Percentiles rank a stretch among this genome's conserved stretches.
These are phyloP conservation scores for Lineus longissimus DNA, from an alignment of 1,140 invertebrate genomes.

Conservation along the genomic window DNA sequence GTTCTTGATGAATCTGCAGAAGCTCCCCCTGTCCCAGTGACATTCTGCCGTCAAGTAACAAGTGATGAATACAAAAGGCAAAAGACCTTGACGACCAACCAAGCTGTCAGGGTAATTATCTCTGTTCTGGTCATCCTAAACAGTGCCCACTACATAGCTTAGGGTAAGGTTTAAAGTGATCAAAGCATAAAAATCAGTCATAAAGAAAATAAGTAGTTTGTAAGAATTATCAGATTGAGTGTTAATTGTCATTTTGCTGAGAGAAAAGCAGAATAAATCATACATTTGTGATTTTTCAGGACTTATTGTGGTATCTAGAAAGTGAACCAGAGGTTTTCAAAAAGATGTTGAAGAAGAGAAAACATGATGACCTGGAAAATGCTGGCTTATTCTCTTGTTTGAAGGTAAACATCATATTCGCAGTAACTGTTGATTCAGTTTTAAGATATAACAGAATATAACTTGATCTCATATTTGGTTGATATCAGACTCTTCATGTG, in stretches of 20 bases:
- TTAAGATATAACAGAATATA: too few relatives aligned
- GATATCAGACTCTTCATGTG: too few relatives aligned
- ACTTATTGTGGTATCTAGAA: constrained; percentile 27
- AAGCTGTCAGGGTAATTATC: constrained; percentile 22
- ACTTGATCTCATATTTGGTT: too few relatives aligned
- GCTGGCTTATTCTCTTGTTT: constrained; percentile 27
- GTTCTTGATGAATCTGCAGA: constrained; percentile 28
- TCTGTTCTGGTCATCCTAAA: background rate
- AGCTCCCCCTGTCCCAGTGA: constrained; percentile 15
- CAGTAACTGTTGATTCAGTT: too few relatives aligned
- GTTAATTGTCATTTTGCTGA: too few relatives aligned
- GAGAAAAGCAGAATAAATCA: too few relatives aligned
- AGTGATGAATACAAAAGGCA: constrained; percentile 28
- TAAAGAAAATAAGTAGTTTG: too few relatives aligned
- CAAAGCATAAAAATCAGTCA: too few relatives aligned
- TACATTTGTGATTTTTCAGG: too few relatives aligned
- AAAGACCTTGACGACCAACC: constrained; percentile 21
- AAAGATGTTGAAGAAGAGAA: constrained; percentile 27
- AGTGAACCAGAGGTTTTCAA: constrained; percentile 26
- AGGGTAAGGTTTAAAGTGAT: too few relatives aligned
- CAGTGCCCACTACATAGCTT: too few relatives aligned
- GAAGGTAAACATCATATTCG: constrained; percentile 24
- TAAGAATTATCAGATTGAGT: too few relatives aligned
- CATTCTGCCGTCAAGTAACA: constrained; percentile 22
- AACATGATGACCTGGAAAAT: constrained; percentile 32